Conservation (phyloP, 2,888 invertebrate species). For the Melinaea menophilus region DNA sequence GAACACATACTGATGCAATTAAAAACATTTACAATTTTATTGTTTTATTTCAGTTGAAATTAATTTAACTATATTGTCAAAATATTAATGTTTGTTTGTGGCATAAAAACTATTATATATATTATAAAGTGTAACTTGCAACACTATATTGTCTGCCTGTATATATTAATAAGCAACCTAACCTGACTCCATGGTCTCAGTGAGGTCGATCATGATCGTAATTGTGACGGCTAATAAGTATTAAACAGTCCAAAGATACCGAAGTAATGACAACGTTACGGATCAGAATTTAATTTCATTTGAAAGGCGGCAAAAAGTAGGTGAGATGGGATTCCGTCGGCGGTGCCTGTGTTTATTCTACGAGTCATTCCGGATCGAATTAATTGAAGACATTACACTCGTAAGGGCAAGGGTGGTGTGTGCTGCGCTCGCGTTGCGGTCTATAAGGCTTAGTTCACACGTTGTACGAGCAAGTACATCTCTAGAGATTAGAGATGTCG, state of each 20-base stretch:
- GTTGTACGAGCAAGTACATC: no score
- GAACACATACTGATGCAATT: slow-evolving; percentile 34
- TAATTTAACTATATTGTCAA: slow-evolving; percentile 1
- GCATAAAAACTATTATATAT: no score
- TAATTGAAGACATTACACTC: slow-evolving; percentile 52
- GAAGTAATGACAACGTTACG: slow-evolving; percentile 46
- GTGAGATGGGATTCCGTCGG: slow-evolving; percentile 65
- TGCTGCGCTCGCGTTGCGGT: slow-evolving; percentile 22
- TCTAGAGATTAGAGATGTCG: no score
- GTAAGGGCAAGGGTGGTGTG: slow-evolving; percentile 51
- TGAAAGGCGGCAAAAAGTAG: slow-evolving; percentile 66
- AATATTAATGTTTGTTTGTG: no score
- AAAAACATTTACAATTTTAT: slow-evolving; percentile 21
- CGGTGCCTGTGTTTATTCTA: slow-evolving; percentile 59
- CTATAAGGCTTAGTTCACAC: slow-evolving; percentile 9
- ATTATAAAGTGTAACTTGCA: no score
- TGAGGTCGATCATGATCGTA: not conserved
- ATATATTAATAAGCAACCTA: no score
- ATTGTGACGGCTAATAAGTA: slow-evolving; percentile 10
- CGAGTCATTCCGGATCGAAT: slow-evolving; percentile 67
- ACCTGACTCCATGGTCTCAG: no score
- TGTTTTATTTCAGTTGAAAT: slow-evolving; percentile 20
- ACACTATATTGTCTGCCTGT: no score
- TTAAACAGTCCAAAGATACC: slow-evolving; percentile 22
- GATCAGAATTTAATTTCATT: slow-evolving; percentile 70